Conservation (phyloP, 1,140 invertebrate species). For the Drosophila pruinosa region DNA sequence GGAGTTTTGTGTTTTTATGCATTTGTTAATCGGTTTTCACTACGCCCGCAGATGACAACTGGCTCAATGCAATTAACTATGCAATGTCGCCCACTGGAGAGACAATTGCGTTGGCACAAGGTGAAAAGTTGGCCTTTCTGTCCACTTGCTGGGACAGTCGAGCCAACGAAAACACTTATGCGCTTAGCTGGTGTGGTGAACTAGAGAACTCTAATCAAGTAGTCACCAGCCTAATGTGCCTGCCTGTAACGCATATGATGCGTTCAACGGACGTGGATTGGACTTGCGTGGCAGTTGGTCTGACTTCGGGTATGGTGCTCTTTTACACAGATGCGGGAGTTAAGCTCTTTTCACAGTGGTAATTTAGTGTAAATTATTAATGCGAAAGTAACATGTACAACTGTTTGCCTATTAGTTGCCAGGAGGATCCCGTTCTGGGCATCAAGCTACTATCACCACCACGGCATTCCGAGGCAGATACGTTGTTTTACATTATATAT, state of each 20-base stretch:
- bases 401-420: slow-evolving; percentile 83
- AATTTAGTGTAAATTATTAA: background rate
- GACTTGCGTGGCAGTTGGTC: slow-evolving; percentile 95
- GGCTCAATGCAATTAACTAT: slow-evolving; percentile 89
- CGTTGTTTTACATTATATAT: slow-evolving; percentile 89
- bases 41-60: slow-evolving; percentile 85
- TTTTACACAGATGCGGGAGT: slow-evolving; percentile 95
- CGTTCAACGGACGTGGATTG: slow-evolving; percentile 87
- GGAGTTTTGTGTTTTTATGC: slow-evolving; percentile 22
- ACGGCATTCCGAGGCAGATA: slow-evolving; percentile 88
- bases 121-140: slow-evolving; percentile 87
- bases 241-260: slow-evolving; percentile 83
- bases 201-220: slow-evolving; percentile 83
- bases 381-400: background rate
- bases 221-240: slow-evolving; percentile 83
- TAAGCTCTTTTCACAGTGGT: slow-evolving; percentile 91
- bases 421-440: slow-evolving; percentile 90
- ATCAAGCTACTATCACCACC: slow-evolving; percentile 92
- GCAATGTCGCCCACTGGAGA: slow-evolving; percentile 90
- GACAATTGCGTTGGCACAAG: slow-evolving; percentile 87
- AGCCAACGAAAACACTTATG: slow-evolving; percentile 83
- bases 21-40: background rate
- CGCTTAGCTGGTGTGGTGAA: slow-evolving; percentile 84
- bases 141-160: slow-evolving; percentile 86
- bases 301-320: slow-evolving; percentile 91